Base-by-base conservation (phyloP, 2,113 vertebrate genomes). In the Takifugu flavidus region DNA sequence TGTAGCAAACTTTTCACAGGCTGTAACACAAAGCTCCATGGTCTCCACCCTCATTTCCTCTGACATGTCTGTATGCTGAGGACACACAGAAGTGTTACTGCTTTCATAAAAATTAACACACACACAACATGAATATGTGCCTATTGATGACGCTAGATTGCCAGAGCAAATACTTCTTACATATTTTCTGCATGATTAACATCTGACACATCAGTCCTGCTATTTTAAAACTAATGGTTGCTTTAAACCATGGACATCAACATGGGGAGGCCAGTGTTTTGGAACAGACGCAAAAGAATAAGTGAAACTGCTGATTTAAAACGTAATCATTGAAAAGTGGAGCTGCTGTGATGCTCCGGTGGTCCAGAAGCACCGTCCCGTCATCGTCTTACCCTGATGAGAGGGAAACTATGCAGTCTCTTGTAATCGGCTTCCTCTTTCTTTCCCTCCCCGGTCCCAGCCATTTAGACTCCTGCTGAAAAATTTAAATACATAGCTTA, bases 21-120 rank as follows among this genome's bases (percentile, higher is more conserved):
- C 90, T 26, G 90, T 89, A 68, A 98, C 96, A 45, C 97, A 99
- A 5, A 99, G 89, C 88, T 98, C 96, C 96, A 98, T 95, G 53
- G 97, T 94, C 76, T 99, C 97, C 6, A 96, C 90, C 7, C 93
- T 91, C 96, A 98, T 99, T 86, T 99, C 96, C 74, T 99, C 96
- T 0, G 95, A 91, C 96, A 98, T 98, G 87, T 98, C 95, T 12
- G 95, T 94, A 83, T 98, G 95, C 95, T 98, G 82, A 26, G 45
- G 67, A 73, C 12, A 77, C 74, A 80, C 13, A 75, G 26, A 51
- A 4, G 34, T 0, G 25, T 1, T 59, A 5, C 3, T 13, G 12
- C 1, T 2, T 27, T 25, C 6, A 11, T 1, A 25, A 25, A 15
- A 50, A 50, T 3, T 25, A 2, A 25, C 49, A 25, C 15, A 50